Conservation (phyloP, 2,113 vertebrate species). For the Argyrosomus japonicus region DNA sequence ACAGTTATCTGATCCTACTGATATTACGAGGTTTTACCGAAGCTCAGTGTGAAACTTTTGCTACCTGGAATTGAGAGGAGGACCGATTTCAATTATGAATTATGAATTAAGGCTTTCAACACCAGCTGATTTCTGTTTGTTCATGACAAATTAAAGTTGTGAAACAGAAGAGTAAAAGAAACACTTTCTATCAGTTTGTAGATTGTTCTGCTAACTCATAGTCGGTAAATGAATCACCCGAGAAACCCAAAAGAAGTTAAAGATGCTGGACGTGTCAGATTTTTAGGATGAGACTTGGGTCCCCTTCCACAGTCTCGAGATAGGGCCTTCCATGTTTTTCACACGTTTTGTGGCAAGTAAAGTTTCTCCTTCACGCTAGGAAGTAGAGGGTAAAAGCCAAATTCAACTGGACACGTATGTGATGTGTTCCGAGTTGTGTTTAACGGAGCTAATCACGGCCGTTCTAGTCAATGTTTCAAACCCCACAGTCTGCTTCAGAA, state of each 20-base stretch:
- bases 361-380: too few relatives aligned
- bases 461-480: too few relatives aligned
- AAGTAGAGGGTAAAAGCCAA: too few relatives aligned
- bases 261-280: too few relatives aligned
- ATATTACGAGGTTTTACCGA: neutral
- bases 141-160: neutral
- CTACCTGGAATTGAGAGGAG: constrained; percentile 16
- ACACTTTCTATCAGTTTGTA: neutral
- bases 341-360: too few relatives aligned
- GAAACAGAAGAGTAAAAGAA: neutral
- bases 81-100: neutral
- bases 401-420: too few relatives aligned
- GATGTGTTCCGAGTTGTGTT: too few relatives aligned
- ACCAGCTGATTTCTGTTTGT: neutral
- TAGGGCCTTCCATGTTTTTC: too few relatives aligned
- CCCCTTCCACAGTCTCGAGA: too few relatives aligned
- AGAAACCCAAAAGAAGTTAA: neutral
- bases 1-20: constrained; percentile 39
- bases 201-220: neutral
- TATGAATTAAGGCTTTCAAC: constrained; percentile 16
- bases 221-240: neutral
- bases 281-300: too few relatives aligned
- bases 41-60: constrained; percentile 21
- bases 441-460: too few relatives aligned
- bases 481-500: too few relatives aligned